Conservation (phyloP, 64 coral and sea anemone species). For the Montipora capricornis region DNA sequence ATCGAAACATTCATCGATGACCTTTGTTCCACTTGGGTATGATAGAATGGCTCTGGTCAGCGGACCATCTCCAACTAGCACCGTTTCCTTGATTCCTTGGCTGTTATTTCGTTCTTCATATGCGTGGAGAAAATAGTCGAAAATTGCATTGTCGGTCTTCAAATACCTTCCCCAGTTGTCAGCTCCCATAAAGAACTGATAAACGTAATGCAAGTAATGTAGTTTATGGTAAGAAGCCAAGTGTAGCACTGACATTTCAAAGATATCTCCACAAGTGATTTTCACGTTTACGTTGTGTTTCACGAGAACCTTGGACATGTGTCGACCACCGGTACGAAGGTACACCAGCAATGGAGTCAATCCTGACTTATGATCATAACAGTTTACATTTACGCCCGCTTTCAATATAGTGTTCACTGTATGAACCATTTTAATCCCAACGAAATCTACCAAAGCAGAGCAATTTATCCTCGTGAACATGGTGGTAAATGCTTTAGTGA, state of each 20-base stretch:
- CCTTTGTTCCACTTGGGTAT: conserved; percentile 32
- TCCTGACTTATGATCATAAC: neutral
- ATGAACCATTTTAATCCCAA: neutral
- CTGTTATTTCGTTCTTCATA: conserved; percentile 60
- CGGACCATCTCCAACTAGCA: conserved; percentile 49
- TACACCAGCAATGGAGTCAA: conserved; percentile 56
- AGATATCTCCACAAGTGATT: conserved; percentile 48
- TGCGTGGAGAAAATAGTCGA: conserved; percentile 74
- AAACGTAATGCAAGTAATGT: conserved; percentile 84
- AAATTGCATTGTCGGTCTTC: conserved; percentile 53
- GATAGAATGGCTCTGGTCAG: conserved; percentile 63
- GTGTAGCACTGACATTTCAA: conserved; percentile 66
- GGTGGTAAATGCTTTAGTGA: neutral
- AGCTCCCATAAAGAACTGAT: conserved; percentile 30
- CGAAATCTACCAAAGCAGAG: neutral
- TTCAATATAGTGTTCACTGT: neutral
- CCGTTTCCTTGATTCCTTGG: neutral
- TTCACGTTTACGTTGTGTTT: conserved; percentile 50
- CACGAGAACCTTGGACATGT: conserved; percentile 85
- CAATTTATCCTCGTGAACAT: conserved; percentile 29
- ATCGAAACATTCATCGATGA: conserved; percentile 80
- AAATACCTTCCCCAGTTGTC: conserved; percentile 69
- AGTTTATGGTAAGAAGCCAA: conserved; percentile 82
- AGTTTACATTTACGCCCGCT: conserved; percentile 46
- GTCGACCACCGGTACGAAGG: conserved; percentile 67